phyloP scores from a whole-genome alignment of 2,888 invertebrate species.

The Noctua comes region DNA sequence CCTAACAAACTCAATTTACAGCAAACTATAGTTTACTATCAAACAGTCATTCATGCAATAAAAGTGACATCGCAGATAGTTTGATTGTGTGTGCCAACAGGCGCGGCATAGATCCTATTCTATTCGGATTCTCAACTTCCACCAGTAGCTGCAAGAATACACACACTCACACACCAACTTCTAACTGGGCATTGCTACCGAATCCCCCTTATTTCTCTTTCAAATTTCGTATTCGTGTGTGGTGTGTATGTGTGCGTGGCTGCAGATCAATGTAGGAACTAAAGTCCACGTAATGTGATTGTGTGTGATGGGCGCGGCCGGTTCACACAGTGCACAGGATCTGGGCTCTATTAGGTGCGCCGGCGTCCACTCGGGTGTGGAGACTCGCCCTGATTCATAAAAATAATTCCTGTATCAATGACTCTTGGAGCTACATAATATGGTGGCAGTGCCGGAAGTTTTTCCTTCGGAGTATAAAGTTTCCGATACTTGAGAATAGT shows the following conservation, averaged over 20 bases:
- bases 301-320: conserved; percentile 75
- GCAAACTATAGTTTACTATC: conserved; percentile 33
- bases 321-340: conserved; percentile 87
- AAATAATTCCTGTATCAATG: conserved; percentile 67
- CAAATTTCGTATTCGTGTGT: conserved; percentile 14
- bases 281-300: conserved; percentile 42
- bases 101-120: conserved; percentile 68
- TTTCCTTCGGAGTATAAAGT: conserved; percentile 33
- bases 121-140: conserved; percentile 31
- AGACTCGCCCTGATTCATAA: conserved; percentile 80
- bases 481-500: conserved; percentile 19
- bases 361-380: conserved; percentile 81
- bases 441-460: conserved; percentile 46
- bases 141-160: conserved; percentile 13
- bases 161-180: conserved; percentile 28
- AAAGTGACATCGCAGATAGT: conserved; percentile 64
- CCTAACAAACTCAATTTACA: conserved; percentile 2
- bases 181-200: conserved; percentile 11
- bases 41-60: conserved; percentile 56
- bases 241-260: conserved; percentile 30
- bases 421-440: conserved; percentile 27
- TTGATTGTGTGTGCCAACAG: conserved; percentile 74
- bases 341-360: conserved; percentile 89
- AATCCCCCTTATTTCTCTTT: conserved; percentile 27
- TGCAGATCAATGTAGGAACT: conserved; percentile 31